A percentile compares a stretch with the other conserved stretches of the same genome.
These are phyloP conservation scores for Chelon auratus DNA, from an alignment of 2,797 vertebrate genomes.

Conservation along the genomic window DNA sequence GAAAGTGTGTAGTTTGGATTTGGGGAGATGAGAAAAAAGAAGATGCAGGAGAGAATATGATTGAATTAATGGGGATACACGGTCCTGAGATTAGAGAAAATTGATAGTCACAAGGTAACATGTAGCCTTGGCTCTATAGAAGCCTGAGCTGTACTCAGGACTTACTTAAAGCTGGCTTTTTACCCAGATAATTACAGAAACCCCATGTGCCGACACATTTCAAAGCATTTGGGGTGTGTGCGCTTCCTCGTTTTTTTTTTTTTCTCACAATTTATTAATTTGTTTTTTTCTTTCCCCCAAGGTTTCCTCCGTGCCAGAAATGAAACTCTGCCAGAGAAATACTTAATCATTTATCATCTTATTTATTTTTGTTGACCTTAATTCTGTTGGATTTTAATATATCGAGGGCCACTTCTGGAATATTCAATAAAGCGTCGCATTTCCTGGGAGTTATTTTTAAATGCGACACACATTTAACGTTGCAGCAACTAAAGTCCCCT, in stretches of 20 bases:
- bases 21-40: slow-evolving; percentile 39
- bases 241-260: neutral
- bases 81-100: slow-evolving; percentile 34
- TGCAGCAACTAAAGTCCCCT: neutral
- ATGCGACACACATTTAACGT: neutral
- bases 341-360: neutral
- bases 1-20: slow-evolving; percentile 64
- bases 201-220: neutral
- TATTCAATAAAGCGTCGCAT: neutral
- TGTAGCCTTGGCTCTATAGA: slow-evolving; percentile 23
- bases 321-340: neutral
- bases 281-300: neutral
- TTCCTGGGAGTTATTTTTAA: neutral
- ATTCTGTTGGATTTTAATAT: neutral
- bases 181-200: neutral
- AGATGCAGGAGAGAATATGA: slow-evolving; percentile 18
- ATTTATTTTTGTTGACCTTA: neutral
- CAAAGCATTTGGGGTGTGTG: too few species aligned
- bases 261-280: slow-evolving; percentile 4
- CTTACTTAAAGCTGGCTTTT: neutral
- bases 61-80: slow-evolving; percentile 34
- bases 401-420: neutral
- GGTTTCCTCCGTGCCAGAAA: neutral
- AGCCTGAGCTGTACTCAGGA: neutral
- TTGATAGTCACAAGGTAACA: slow-evolving; percentile 6